phyloP scores from a whole-genome alignment of 2,888 invertebrate genomes.

The Melanostoma scalare region DNA sequence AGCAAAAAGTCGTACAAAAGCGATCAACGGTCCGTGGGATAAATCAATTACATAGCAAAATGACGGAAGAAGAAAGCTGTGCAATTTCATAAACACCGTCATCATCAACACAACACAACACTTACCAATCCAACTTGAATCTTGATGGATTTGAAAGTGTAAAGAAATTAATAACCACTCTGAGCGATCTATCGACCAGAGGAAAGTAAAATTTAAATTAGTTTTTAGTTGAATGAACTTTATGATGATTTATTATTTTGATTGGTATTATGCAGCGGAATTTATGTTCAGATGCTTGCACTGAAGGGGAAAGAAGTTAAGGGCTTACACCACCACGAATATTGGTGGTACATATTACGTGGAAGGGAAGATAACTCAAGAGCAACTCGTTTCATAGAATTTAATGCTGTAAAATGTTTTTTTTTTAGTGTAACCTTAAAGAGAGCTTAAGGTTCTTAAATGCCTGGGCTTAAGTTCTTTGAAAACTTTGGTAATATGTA shows the following conservation, averaged over 20 bases:
- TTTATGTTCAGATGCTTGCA: not conserved
- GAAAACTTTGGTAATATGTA: no score
- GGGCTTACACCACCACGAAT: no score
- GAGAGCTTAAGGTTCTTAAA: no score
- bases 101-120: slow-evolving; percentile 10
- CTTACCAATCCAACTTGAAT: slow-evolving; percentile 12
- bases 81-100: slow-evolving; percentile 16
- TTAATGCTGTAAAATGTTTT: no score
- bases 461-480: no score
- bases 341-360: no score
- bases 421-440: no score
- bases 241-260: slow-evolving; percentile 1
- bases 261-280: not conserved
- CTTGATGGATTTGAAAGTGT: slow-evolving; percentile 44
- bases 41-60: slow-evolving; percentile 26
- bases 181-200: slow-evolving; percentile 8
- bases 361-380: no score
- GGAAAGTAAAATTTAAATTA: slow-evolving; percentile 28
- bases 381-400: no score
- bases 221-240: slow-evolving; percentile 18
- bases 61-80: slow-evolving; percentile 30
- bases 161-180: slow-evolving; percentile 18
- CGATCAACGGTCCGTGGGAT: not conserved
- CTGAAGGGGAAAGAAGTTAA: no score
- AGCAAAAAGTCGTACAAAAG: not conserved